A percentile compares a stretch with the other conserved stretches of the same genome.
phyloP scores from a whole-genome alignment of 2,113 vertebrate species.

The Cinclus cinclus region DNA sequence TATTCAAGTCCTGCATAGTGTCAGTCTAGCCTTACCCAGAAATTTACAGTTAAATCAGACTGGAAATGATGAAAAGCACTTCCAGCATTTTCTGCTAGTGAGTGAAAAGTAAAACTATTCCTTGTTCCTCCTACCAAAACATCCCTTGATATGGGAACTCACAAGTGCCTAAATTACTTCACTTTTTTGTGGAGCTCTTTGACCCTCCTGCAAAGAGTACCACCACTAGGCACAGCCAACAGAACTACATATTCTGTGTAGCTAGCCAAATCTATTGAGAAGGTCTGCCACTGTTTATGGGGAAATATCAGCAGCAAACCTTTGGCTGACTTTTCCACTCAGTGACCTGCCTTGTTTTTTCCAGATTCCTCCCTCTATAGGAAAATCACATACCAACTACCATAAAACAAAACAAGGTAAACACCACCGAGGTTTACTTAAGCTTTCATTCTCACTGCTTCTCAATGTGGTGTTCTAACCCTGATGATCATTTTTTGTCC shows the following conservation, averaged over 20 bases:
- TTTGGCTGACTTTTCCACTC: neutral
- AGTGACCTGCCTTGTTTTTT: fast-evolving
- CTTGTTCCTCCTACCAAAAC: neutral
- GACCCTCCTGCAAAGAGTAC: neutral
- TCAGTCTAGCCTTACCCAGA: neutral
- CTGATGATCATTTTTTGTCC: neutral
- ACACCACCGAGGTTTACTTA: neutral
- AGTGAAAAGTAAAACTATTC: neutral
- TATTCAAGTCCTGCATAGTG: neutral
- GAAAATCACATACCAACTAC: neutral
- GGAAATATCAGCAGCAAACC: neutral
- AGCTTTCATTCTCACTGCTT: neutral
- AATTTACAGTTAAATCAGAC: neutral
- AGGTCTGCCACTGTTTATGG: neutral
- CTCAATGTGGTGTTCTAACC: neutral
- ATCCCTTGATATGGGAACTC: neutral
- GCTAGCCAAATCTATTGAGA: neutral
- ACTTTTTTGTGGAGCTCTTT: neutral
- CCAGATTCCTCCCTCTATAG: neutral
- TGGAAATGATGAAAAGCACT: neutral
- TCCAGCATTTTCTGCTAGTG: neutral
- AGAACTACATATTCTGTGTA: fast-evolving
- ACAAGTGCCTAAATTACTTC: fast-evolving
- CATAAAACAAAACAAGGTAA: neutral
- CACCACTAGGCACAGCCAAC: fast-evolving